These are phyloP conservation scores for Bradypodion ventrale DNA, from an alignment of 2,797 vertebrate species.

Conservation along the genomic window DNA sequence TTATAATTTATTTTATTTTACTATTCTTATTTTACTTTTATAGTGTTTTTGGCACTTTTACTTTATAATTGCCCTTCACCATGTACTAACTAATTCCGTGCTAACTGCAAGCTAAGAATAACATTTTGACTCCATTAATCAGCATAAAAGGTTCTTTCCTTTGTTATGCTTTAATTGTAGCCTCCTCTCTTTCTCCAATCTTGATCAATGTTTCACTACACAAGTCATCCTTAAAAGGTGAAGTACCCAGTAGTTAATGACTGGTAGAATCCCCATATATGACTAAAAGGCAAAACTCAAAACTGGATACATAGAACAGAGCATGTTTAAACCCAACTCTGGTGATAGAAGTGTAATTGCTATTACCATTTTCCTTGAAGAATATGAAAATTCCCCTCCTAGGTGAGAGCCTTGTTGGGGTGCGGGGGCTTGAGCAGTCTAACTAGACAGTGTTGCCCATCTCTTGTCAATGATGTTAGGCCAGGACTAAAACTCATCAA, in stretches of 20 bases:
- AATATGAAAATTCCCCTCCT: too few species aligned
- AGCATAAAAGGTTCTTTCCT: slow-evolving; percentile 7
- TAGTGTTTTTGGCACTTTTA: neutral
- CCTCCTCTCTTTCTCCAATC: neutral
- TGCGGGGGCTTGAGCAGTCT: too few species aligned
- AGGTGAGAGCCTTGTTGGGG: too few species aligned
- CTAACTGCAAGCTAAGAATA: slow-evolving; percentile 13
- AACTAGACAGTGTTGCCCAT: too few species aligned
- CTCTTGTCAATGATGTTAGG: too few species aligned
- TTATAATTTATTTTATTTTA: neutral
- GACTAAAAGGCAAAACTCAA: neutral
- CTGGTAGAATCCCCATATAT: too few species aligned
- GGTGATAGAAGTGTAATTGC: too few species aligned
- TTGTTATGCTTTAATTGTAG: neutral
- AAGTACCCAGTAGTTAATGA: too few species aligned
- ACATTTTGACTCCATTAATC: slow-evolving; percentile 38
- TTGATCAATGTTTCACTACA: neutral
- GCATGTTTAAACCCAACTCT: neutral
- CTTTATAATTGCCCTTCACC: slow-evolving; percentile 9
- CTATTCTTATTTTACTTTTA: slow-evolving; percentile 13
- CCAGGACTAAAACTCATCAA: too few species aligned
- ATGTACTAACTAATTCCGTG: slow-evolving; percentile 1
- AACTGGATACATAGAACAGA: neutral
- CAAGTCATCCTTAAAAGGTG: neutral
- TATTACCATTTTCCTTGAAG: too few species aligned